Base-by-base conservation (phyloP, 2,797 vertebrate species). In the Lophotriccus pileatus region DNA sequence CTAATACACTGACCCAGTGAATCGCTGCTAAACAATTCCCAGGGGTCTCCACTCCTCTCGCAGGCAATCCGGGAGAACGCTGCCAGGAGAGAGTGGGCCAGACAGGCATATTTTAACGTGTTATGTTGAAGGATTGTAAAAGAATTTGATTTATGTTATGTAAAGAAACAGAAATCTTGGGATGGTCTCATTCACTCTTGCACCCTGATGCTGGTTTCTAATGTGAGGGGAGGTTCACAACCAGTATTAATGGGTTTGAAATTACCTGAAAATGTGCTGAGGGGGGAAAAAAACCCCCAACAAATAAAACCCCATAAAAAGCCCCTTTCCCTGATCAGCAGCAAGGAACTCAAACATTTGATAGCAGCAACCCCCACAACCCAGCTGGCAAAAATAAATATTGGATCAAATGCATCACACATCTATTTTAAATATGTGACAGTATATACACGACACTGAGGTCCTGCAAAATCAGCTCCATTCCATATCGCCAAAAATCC, bases 21-120 rank as follows among this genome's bases (percentile, higher is more conserved):
- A 99, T 98, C 98, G 96, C 96, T 89, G 98, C 97, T 98, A 98
- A 98, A 99, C 98, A 98, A 98, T 98, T 98, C 98, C 98, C 98
- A 96, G 96, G 97, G 95, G 97, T 92, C 85, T 58, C 16, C 50
- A 49, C 92, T 94, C 96, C 87, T 96, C 92, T 93, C 12, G 0
- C 73, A 94, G 93, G 95, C 97, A 97, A 97, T 92, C 95, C 88
- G 16, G 96, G 95, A 93, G 90, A 96, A 73, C 72, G 73, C 89
- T 79, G 86, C 72, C 0, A 10, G 82, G 83, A 95, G 92, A 92
- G 82, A 92, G 90, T 4, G 9, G 36, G 43, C 4, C 5, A 93
- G 95, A 86, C 87, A 89, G 82, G 85, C 79, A 30, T 73, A 80
- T 95, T 95, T 91, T 89, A 96, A 83, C 93, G 94, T 4, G 20